A percentile compares a stretch with the other conserved stretches of the same genome.
Evolutionary conservation across 2,888 invertebrate genomes (phyloP).

Genomic region (Salpingus planirostris): DNA sequence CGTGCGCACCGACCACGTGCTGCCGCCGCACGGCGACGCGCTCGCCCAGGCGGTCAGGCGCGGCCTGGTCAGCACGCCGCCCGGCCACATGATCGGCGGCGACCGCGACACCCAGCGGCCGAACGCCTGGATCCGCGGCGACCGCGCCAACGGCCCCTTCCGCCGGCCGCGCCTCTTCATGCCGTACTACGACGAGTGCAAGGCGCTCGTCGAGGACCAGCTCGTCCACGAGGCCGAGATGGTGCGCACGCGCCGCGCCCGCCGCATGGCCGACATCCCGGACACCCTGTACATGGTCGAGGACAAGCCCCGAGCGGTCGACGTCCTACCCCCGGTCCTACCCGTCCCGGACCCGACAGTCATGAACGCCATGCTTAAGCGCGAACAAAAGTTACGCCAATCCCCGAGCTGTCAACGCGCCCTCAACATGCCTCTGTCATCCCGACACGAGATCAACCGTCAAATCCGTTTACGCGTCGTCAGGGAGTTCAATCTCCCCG

Average conservation of each 20-base stretch:
- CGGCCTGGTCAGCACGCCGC: conserved; percentile 72
- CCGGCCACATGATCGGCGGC: conserved; percentile 76
- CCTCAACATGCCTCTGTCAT: conserved; percentile 62
- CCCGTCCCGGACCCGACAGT: conserved; percentile 72
- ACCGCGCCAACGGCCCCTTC: conserved; percentile 62
- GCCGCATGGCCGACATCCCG: conserved; percentile 76
- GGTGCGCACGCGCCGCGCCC: conserved; percentile 36
- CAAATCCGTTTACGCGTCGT: conserved; percentile 82
- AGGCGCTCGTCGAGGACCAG: conserved; percentile 79
- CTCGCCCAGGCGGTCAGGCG: conserved; percentile 61
- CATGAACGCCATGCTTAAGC: conserved; percentile 70
- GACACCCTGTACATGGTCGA: conserved; percentile 82
- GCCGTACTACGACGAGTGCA: conserved; percentile 92
- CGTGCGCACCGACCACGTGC: conserved; percentile 81
- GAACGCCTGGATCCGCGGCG: conserved; percentile 74
- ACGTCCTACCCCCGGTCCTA: conserved; percentile 55
- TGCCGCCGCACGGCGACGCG: conserved; percentile 75
- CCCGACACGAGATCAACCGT: conserved; percentile 66
- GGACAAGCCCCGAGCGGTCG: conserved; percentile 43
- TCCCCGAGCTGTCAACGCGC: conserved; percentile 74
- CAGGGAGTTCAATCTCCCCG: conserved; percentile 88
- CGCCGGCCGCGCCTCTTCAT: conserved; percentile 85
- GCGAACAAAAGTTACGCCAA: conserved; percentile 74
- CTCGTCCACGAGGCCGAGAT: conserved; percentile 61
- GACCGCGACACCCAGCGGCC: conserved; percentile 57